Evolutionary conservation across 2,113 vertebrate genomes (phyloP), one percentile per base, ranked within the genome.

Genomic region (Tricholaema leucomelas): DNA sequence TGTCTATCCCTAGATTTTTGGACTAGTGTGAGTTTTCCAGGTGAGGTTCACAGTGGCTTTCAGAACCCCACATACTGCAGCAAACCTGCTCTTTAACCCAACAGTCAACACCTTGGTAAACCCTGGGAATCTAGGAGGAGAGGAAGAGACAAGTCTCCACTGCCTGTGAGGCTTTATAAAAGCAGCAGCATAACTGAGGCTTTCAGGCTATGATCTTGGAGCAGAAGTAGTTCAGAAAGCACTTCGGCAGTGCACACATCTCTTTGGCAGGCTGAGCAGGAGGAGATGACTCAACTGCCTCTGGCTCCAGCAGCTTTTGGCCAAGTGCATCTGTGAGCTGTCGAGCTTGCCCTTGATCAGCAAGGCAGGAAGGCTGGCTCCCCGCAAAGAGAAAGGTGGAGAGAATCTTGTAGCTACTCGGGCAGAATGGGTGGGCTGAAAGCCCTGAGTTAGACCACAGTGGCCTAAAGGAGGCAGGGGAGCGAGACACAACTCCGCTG

Each of bases 231-330:
- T 89, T 93, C 91, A 95, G 94, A 94, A 91, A 97, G 88, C 74
- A 91, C 81, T 90, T 89, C 2, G 56, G 91, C 96, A 97, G 91
- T 73, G 84, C 88, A 90, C 66, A 25, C 54, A 54, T 88, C 88
- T 94, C 94, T 97, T 96, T 96, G 95, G 96, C 94, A 94, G 96
- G 92, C 94, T 81, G 91, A 95, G 90, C 54, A 94, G 93, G 92
- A 94, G 88, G 71, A 94, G 70, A 27, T 94, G 88, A 95, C 92
- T 92, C 90, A 96, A 95, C 94, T 96, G 96, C 93, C 96, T 97
- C 82, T 97, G 96, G 95, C 95, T 48, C 93, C 97, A 97, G 95
- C 96, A 97, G 97, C 96, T 97, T 97, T 96, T 65, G 95, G 97
- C 96, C 97, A 96, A 97, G 95, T 96, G 94, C 92, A 96, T 95